Evolutionary conservation across 2,113 vertebrate genomes (phyloP).

Genomic region (Ceyx melanurus): DNA sequence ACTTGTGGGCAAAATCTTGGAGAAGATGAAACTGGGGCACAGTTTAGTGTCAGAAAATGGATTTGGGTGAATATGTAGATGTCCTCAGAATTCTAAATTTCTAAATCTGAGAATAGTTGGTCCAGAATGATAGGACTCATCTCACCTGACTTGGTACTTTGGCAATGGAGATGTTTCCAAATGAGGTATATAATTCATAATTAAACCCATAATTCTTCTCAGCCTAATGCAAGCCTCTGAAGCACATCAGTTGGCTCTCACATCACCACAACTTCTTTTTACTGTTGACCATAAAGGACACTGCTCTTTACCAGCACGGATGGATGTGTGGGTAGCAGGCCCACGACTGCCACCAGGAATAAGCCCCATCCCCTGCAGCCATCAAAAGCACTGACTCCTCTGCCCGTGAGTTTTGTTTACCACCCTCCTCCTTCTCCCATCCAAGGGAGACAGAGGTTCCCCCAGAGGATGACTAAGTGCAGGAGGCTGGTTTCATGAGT

Average conservation of each 20-base stretch:
- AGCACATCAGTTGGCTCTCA: neutral
- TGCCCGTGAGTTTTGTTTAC: neutral
- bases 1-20: neutral
- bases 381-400: neutral
- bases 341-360: neutral
- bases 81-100: neutral
- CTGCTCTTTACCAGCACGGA: accelerated
- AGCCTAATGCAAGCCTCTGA: neutral
- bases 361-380: neutral
- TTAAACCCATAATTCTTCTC: neutral
- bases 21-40: neutral
- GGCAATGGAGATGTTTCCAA: neutral
- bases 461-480: neutral
- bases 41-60: neutral
- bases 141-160: neutral
- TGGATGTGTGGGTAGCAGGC: neutral
- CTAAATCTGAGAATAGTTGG: neutral
- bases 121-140: neutral
- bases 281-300: neutral
- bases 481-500: neutral
- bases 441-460: accelerated
- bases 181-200: neutral
- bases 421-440: neutral
- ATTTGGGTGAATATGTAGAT: neutral
- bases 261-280: neutral